Percentiles rank a stretch among this genome's conserved stretches.
These are phyloP conservation scores for Acromyrmex heyeri DNA, from an alignment of 1,140 invertebrate genomes.

Conservation along the genomic window DNA sequence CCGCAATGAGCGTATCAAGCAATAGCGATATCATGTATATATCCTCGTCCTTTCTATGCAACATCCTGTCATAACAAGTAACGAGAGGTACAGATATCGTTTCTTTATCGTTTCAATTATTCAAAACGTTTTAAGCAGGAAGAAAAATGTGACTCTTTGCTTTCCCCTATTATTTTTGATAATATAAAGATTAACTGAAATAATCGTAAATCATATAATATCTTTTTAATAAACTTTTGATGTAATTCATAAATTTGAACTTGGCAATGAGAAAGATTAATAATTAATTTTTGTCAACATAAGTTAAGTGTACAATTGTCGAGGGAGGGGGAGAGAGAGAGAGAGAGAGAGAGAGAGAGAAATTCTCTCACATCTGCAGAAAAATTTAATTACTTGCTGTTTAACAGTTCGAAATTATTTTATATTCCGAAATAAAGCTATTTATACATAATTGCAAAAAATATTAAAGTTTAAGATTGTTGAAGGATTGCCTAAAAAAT, in stretches of 20 bases:
- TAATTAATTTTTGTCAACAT: background rate
- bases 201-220: background rate
- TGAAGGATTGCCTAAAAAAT: background rate
- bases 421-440: background rate
- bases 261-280: background rate
- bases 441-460: background rate
- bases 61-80: background rate
- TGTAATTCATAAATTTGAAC: background rate
- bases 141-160: background rate
- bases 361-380: background rate
- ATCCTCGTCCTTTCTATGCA: background rate
- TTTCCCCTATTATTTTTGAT: background rate
- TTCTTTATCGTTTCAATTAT: constrained; percentile 23
- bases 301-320: background rate
- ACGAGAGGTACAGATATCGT: background rate
- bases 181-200: background rate
- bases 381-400: background rate
- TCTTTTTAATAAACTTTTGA: background rate
- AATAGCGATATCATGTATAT: background rate
- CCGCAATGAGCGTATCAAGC: constrained; percentile 3
- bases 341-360: no score
- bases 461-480: background rate
- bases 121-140: background rate
- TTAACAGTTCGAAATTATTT: background rate
- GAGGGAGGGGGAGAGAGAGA: no score